These are phyloP conservation scores for Sitobion miscanthi DNA, from an alignment of 1,140 invertebrate species.

Conservation along the genomic window DNA sequence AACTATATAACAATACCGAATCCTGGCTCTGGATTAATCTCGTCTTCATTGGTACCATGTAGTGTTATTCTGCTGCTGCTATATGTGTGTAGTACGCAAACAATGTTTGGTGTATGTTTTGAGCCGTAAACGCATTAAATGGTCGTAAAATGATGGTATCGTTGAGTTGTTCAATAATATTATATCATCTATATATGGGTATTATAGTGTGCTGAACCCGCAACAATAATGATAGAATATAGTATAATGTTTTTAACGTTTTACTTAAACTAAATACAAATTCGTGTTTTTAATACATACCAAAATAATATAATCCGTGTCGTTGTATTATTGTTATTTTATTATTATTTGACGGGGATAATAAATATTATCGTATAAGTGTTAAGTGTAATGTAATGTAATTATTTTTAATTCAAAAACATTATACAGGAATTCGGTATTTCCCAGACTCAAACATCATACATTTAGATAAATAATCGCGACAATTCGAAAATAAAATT, in stretches of 20 bases:
- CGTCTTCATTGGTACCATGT: not conserved
- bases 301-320: not conserved
- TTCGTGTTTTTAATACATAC: not conserved
- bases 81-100: not conserved
- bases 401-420: not conserved
- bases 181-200: not conserved
- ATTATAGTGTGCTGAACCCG: not conserved
- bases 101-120: not conserved
- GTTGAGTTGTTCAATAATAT: not conserved
- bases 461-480: not conserved
- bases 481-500: not conserved
- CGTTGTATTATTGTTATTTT: not conserved
- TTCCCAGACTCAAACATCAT: not conserved
- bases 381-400: not conserved
- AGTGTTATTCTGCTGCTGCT: not conserved
- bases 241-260: not conserved
- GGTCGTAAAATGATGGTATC: not conserved
- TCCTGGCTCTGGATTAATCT: constrained; percentile 14
- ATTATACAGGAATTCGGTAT: not conserved
- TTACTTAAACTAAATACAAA: not conserved
- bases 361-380: not conserved
- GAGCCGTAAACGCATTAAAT: not conserved
- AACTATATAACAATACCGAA: not conserved
- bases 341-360: not conserved
- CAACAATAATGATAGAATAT: not conserved